Percentiles rank a stretch among this genome's conserved stretches.
These are phyloP conservation scores for Heliothis subflexa DNA, from an alignment of 1,140 invertebrate genomes.

Conservation along the genomic window DNA sequence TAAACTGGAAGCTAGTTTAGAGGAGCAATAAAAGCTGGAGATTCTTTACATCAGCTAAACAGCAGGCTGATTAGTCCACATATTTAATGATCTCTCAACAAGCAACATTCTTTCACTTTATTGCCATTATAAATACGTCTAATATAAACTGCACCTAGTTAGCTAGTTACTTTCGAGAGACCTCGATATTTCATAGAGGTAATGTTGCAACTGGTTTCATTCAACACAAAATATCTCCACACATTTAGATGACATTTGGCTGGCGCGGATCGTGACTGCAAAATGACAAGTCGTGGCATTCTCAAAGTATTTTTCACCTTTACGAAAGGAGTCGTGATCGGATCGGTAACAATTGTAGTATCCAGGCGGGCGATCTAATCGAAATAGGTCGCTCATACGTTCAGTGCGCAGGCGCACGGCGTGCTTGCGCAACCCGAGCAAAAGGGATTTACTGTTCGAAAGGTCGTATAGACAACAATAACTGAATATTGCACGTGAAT, in stretches of 20 bases:
- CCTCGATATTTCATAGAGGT: slow-evolving; percentile 46
- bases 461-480: slow-evolving; percentile 37
- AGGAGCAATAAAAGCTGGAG: slow-evolving; percentile 1
- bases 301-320: slow-evolving; percentile 82
- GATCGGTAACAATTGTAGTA: slow-evolving; percentile 65
- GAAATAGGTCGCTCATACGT: slow-evolving; percentile 63
- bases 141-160: slow-evolving; percentile 8
- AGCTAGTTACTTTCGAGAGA: slow-evolving; percentile 37
- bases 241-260: slow-evolving; percentile 62
- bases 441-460: slow-evolving; percentile 43
- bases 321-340: slow-evolving; percentile 80
- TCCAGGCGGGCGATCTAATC: slow-evolving; percentile 65
- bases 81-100: slow-evolving; percentile 2
- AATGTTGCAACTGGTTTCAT: slow-evolving; percentile 44
- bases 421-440: slow-evolving; percentile 56
- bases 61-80: slow-evolving; percentile 22
- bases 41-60: not conserved
- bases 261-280: slow-evolving; percentile 71
- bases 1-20: not conserved
- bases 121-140: slow-evolving; percentile 23
- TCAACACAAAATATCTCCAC: slow-evolving; percentile 49
- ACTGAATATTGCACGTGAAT: slow-evolving; percentile 31
- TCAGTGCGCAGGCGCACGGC: slow-evolving; percentile 37
- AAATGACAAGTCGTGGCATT: slow-evolving; percentile 85
- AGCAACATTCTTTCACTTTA: slow-evolving; percentile 38